A percentile compares a stretch with the other conserved stretches of the same genome.
Conservation (phyloP, 2,113 vertebrate species). For the Ellobius talpinus region DNA sequence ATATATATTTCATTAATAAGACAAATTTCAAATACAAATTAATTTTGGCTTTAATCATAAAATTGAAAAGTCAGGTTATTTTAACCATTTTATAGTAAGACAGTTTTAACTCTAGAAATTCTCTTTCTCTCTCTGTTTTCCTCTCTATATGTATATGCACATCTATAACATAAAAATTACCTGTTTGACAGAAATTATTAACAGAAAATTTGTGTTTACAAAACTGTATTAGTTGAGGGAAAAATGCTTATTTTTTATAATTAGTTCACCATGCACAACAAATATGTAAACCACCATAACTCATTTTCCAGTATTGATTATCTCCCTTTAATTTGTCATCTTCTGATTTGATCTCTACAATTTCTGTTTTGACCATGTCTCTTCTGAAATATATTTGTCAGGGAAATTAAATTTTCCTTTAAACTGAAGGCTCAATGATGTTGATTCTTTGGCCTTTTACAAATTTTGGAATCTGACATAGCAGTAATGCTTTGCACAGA, state of each 20-base stretch:
- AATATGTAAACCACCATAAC: not conserved
- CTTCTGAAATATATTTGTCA: not conserved
- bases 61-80: not conserved
- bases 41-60: not conserved
- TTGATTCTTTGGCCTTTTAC: not conserved
- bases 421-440: not conserved
- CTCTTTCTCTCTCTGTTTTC: not conserved
- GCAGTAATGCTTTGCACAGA: not conserved
- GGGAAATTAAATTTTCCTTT: not conserved
- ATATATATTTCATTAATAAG: not conserved
- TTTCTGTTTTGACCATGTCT: not conserved
- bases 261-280: not conserved
- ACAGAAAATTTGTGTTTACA: not conserved
- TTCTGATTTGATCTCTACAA: not conserved
- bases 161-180: not conserved
- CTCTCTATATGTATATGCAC: not conserved
- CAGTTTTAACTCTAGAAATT: not conserved
- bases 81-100: not conserved
- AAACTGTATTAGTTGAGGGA: not conserved
- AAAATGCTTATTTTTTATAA: not conserved
- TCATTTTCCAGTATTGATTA: not conserved
- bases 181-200: not conserved
- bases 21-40: not conserved
- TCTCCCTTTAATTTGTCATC: not conserved
- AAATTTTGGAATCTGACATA: not conserved